Conservation (phyloP, 2,888 invertebrate genomes). For the Mythimna lalbum region DNA sequence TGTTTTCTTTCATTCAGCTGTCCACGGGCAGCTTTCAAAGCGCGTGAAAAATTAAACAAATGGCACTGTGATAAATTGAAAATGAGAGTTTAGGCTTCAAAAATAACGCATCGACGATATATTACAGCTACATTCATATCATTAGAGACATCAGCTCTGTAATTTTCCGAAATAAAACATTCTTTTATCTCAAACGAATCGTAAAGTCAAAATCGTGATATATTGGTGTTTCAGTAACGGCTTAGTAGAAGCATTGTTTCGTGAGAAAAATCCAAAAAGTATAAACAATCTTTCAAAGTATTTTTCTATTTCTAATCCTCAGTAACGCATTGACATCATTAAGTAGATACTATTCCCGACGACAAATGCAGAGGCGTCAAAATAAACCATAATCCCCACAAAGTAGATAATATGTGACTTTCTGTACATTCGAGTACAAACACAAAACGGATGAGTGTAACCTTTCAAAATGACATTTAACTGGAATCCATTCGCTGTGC, state of each 20-base stretch:
- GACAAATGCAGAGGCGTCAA: slow-evolving; percentile 27
- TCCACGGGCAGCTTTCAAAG: slow-evolving; percentile 21
- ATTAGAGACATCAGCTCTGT: slow-evolving; percentile 40
- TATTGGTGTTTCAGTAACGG: slow-evolving; percentile 32
- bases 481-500: slow-evolving; percentile 46
- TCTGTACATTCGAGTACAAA: slow-evolving; percentile 42
- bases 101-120: slow-evolving; percentile 52
- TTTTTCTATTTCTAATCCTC: slow-evolving; percentile 45
- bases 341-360: slow-evolving; percentile 32
- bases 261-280: slow-evolving; percentile 41
- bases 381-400: slow-evolving; percentile 47
- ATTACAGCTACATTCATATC: slow-evolving; percentile 48
- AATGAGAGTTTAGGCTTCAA: slow-evolving; percentile 35
- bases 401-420: slow-evolving; percentile 26
- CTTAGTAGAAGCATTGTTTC: slow-evolving; percentile 30
- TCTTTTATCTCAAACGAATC: slow-evolving; percentile 28
- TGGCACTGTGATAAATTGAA: slow-evolving; percentile 46
- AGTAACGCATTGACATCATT: slow-evolving; percentile 24
- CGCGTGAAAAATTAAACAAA: slow-evolving; percentile 42
- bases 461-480: slow-evolving; percentile 60
- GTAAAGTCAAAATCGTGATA: slow-evolving; percentile 49
- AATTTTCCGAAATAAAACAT: slow-evolving; percentile 48
- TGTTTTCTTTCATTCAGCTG: slow-evolving; percentile 36
- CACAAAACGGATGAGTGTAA: slow-evolving; percentile 45
- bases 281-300: slow-evolving; percentile 16